Evolutionary conservation across 2,113 vertebrate genomes (phyloP).

Genomic region (Syrrhaptes paradoxus): DNA sequence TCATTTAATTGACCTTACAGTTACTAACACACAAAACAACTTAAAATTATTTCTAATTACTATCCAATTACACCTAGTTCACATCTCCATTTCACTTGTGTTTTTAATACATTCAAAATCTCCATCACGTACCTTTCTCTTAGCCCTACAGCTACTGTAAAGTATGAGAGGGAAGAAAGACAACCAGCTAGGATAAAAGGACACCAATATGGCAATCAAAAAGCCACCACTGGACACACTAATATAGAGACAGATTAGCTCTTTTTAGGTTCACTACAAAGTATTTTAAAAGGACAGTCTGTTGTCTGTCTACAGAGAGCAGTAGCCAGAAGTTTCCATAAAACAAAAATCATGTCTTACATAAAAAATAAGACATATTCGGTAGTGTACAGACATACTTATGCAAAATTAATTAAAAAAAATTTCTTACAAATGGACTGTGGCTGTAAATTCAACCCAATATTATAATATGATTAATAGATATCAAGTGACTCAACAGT

Average conservation of each 20-base stretch:
- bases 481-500: neutral
- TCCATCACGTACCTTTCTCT: neutral
- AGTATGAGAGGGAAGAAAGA: neutral
- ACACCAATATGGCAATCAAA: neutral
- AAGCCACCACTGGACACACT: neutral
- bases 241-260: neutral
- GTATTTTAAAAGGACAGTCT: neutral
- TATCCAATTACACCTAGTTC: neutral
- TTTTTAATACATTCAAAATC: neutral
- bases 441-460: neutral
- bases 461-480: conserved; percentile 11
- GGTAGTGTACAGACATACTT: neutral
- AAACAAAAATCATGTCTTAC: neutral
- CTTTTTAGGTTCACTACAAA: neutral
- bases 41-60: neutral
- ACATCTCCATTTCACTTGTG: neutral
- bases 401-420: neutral
- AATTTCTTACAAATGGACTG: conserved; percentile 30
- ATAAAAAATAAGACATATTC: neutral
- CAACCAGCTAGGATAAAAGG: neutral
- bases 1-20: neutral
- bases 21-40: neutral
- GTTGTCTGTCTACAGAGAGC: neutral
- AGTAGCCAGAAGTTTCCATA: neutral
- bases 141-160: neutral